Base-by-base conservation (phyloP, 2,797 vertebrate species). In the Emys orbicularis region DNA sequence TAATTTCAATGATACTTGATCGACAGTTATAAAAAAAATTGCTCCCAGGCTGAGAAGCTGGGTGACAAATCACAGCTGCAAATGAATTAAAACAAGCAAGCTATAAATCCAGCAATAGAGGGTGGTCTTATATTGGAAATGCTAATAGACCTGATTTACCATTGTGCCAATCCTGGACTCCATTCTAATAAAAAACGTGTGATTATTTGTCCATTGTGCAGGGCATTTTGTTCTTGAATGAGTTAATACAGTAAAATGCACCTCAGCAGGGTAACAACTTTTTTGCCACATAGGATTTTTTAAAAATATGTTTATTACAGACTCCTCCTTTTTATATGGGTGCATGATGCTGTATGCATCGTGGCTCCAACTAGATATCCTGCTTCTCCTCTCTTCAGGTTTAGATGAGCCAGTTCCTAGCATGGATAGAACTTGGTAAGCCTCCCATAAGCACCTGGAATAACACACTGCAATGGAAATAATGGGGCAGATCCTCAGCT, bases 11-110 rank as follows among this genome's bases (percentile, higher is more conserved):
- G 57, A 94, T 93, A 90, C 80, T 94, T 89, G 74, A 76, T 95
- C 83, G 91, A 37, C 0, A 7, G 90, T 84, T 86, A 84, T 37
- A 85, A 13, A 47, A 84, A 76, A 84, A 59, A 29, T 34, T 5
- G 81, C 84, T 94, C 57, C 31, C 52, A 87, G 94, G 94, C 92
- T 82, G 79, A 96, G 82, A 92, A 97, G 44, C 19, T 88, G 37
- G 57, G 90, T 88, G 65, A 90, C 25, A 97, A 94, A 96, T 81
- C 88, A 85, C 93, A 95, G 88, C 95, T 91, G 92, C 90, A 94
- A 97, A 97, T 96, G 93, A 96, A 97, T 96, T 96, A 90, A 97
- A 96, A 95, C 56, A 96, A 93, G 44, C 65, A 94, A 94, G 29
- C 87, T 87, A 68, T 87, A 97, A 97, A 94, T 88, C 82, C 76